Conservation (phyloP, 2,888 invertebrate genomes). For the Phrixothrix hirtus region DNA sequence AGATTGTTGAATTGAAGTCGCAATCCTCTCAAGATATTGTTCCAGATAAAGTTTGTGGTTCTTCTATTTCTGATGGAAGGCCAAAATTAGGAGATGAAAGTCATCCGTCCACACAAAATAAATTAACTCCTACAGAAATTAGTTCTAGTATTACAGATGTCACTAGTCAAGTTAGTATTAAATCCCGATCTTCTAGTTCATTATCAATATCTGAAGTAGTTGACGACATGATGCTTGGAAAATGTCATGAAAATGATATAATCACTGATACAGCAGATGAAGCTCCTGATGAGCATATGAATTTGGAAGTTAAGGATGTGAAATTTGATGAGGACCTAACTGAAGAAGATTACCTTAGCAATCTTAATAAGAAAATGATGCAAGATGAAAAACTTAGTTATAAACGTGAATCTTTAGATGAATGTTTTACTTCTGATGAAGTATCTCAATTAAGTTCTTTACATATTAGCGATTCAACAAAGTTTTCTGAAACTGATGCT, state of each 20-base stretch:
- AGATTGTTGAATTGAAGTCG: no score
- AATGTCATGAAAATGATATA: no score
- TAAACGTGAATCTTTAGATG: slow-evolving; percentile 19
- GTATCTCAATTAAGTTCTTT: slow-evolving; percentile 38
- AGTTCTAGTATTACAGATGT: slow-evolving; percentile 19
- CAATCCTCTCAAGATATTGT: no score
- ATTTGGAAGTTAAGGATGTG: background rate
- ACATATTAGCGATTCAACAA: slow-evolving; percentile 42
- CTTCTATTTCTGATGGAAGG: no score
- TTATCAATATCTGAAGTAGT: slow-evolving; percentile 1
- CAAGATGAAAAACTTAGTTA: background rate
- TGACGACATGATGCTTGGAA: background rate
- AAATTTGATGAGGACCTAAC: background rate
- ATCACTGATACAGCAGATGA: background rate
- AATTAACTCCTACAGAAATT: slow-evolving; percentile 16
- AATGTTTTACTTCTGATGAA: slow-evolving; percentile 34
- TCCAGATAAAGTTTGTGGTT: no score
- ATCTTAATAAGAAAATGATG: background rate
- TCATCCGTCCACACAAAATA: background rate
- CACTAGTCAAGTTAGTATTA: slow-evolving; percentile 8
- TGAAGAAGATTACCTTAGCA: background rate
- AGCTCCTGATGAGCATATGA: background rate
- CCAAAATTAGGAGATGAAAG: no score
- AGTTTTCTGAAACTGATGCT: slow-evolving; percentile 47
- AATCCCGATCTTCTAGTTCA: slow-evolving; percentile 7